A percentile compares a stretch with the other conserved stretches of the same genome.
Conservation (phyloP, 2,113 vertebrate species). For the Lycaon pictus region DNA sequence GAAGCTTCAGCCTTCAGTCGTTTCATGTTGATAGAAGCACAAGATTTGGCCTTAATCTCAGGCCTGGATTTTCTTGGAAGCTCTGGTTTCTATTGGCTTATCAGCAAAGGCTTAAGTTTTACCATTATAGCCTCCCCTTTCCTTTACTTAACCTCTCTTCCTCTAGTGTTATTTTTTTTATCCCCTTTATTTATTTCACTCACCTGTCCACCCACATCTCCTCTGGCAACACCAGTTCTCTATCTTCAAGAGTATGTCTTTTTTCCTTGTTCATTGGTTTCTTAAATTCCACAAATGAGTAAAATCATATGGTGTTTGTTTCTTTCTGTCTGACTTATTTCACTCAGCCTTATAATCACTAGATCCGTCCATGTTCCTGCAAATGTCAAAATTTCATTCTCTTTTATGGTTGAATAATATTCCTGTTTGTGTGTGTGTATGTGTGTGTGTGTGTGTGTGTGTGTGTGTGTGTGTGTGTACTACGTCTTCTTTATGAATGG, state of each 20-base stretch:
- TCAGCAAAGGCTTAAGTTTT: slow-evolving; percentile 14
- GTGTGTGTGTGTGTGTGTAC: background rate
- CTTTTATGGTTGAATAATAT: background rate
- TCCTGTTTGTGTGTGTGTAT: background rate
- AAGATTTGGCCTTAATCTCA: slow-evolving; percentile 5
- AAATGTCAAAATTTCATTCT: background rate
- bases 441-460: background rate
- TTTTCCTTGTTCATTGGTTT: background rate
- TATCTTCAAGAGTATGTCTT: background rate
- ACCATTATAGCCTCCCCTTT: background rate
- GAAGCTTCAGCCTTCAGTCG: background rate
- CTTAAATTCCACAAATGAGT: background rate
- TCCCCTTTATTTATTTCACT: background rate
- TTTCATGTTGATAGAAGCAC: background rate
- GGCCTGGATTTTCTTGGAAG: slow-evolving; percentile 19
- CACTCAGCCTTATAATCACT: background rate
- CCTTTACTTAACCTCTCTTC: slow-evolving; percentile 48
- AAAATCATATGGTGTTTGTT: background rate
- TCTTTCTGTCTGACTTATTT: background rate
- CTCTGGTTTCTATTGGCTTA: background rate
- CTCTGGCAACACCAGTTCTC: background rate
- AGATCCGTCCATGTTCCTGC: background rate
- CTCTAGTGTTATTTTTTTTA: background rate
- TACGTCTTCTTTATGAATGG: background rate
- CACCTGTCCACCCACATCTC: background rate